A percentile compares a stretch with the other conserved stretches of the same genome.
phyloP scores from a whole-genome alignment of 2,113 vertebrate genomes.

The Hemiscyllium ocellatum region DNA sequence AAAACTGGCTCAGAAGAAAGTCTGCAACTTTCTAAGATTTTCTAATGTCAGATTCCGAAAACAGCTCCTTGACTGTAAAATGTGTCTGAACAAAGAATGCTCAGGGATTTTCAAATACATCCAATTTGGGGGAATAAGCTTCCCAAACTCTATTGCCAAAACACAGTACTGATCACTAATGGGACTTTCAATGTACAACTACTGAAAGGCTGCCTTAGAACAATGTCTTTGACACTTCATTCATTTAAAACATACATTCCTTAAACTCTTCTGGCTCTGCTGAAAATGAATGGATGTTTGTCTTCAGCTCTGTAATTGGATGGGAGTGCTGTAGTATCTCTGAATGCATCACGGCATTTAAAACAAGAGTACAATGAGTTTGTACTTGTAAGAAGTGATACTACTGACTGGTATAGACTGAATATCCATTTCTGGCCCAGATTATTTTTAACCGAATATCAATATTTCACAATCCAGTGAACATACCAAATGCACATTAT shows the following conservation, averaged over 20 bases:
- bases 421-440: not conserved
- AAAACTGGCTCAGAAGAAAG: not conserved
- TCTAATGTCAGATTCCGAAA: not conserved
- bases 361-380: slow-evolving; percentile 1
- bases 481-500: too few species aligned
- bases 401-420: not conserved
- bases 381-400: not conserved
- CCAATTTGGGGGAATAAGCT: not conserved
- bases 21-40: not conserved
- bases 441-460: not conserved
- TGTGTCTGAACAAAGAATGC: not conserved
- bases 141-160: not conserved
- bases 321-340: not conserved
- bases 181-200: not conserved
- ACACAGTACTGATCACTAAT: not conserved
- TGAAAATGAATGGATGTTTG: slow-evolving; percentile 23
- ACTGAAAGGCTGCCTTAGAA: slow-evolving; percentile 12
- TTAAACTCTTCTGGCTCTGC: slow-evolving; percentile 18
- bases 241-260: slow-evolving; percentile 29
- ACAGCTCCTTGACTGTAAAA: not conserved
- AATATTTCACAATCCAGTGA: slow-evolving; percentile 8
- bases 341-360: not conserved
- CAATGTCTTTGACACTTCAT: slow-evolving; percentile 33
- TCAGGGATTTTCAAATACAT: not conserved
- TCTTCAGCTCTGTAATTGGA: slow-evolving; percentile 27